Percentiles rank a stretch among this genome's conserved stretches.
phyloP scores from a whole-genome alignment of 2,888 invertebrate genomes.

The Macrophya annulata region DNA sequence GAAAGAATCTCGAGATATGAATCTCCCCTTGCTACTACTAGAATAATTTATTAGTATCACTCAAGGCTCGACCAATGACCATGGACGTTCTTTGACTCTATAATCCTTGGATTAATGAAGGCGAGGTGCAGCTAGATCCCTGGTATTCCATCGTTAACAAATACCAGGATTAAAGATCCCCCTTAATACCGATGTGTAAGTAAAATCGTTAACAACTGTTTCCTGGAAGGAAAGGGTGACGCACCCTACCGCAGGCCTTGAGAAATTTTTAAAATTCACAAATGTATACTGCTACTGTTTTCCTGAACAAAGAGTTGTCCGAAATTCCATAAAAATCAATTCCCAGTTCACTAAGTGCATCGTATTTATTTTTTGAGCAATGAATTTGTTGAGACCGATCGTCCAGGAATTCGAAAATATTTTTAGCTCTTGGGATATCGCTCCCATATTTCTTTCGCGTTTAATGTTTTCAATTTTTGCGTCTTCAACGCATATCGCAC shows the following conservation, averaged over 20 bases:
- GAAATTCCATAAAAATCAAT: not conserved
- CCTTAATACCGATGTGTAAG: not conserved
- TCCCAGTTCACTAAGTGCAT: not conserved
- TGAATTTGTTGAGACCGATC: not conserved
- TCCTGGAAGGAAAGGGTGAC: conserved; percentile 26
- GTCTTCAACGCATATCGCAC: not conserved
- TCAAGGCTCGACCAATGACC: conserved; percentile 7
- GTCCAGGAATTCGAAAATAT: not conserved
- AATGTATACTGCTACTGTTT: not conserved
- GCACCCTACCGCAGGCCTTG: conserved; percentile 13
- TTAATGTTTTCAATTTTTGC: not conserved
- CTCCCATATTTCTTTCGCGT: not conserved
- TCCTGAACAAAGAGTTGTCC: not conserved
- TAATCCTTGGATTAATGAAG: conserved; percentile 48
- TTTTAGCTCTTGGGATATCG: not conserved
- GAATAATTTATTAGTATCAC: conserved; percentile 46
- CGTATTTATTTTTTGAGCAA: not conserved
- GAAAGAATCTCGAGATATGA: conserved; percentile 21
- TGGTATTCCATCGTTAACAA: conserved; percentile 24
- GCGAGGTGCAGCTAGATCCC: not conserved
- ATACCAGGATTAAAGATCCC: conserved; percentile 28
- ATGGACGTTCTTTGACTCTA: conserved; percentile 41
- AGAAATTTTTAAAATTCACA: conserved; percentile 1
- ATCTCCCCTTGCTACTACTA: not conserved
- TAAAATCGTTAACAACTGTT: conserved; percentile 28